Conservation (phyloP, 1,140 invertebrate genomes). For the Kradibia gibbosae region DNA sequence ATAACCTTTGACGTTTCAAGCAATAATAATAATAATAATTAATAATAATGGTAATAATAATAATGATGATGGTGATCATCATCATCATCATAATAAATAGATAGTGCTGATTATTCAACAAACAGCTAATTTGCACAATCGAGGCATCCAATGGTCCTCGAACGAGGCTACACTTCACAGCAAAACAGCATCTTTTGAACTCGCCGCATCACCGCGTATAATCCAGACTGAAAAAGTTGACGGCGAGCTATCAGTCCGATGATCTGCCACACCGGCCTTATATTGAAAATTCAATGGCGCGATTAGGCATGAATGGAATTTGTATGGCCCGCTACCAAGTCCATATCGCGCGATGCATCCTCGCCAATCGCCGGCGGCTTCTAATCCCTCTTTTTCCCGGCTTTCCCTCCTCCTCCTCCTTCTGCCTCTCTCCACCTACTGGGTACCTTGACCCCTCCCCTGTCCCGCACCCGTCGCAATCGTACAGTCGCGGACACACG, state of each 20-base stretch:
- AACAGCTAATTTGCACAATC: too few relatives aligned
- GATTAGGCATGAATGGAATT: slow-evolving; percentile 14
- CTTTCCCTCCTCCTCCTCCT: background rate
- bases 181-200: slow-evolving; percentile 6
- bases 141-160: too few relatives aligned
- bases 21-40: too few relatives aligned
- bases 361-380: background rate
- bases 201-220: background rate
- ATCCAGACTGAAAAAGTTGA: slow-evolving; percentile 9
- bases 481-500: background rate
- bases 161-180: too few relatives aligned
- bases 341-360: background rate
- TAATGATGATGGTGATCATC: too few relatives aligned
- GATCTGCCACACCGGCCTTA: slow-evolving; percentile 20
- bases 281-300: slow-evolving; percentile 30
- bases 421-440: background rate
- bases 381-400: background rate
- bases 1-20: too few relatives aligned
- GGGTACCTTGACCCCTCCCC: too few relatives aligned
- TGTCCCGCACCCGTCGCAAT: background rate
- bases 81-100: too few relatives aligned
- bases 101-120: too few relatives aligned
- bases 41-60: too few relatives aligned
- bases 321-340: background rate
- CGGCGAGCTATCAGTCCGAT: slow-evolving; percentile 4